A percentile compares a stretch with the other conserved stretches of the same genome.
phyloP scores from a whole-genome alignment of 2,888 invertebrate species.

The Dexiosoma caninum region DNA sequence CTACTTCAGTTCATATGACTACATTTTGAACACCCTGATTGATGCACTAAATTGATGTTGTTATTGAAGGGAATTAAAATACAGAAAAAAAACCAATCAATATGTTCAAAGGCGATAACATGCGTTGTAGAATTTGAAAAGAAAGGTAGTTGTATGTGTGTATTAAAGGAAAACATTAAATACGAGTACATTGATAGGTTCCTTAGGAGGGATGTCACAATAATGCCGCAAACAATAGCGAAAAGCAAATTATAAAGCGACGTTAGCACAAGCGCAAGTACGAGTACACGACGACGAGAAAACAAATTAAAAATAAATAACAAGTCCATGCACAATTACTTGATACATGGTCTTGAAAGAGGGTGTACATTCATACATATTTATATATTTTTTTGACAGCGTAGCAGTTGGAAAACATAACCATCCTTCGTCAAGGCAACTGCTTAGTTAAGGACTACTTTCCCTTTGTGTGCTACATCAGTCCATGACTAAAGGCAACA shows the following conservation, averaged over 20 bases:
- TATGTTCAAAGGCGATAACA: not conserved
- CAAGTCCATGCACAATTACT: not conserved
- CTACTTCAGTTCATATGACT: not conserved
- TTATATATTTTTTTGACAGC: not conserved
- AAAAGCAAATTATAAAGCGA: not conserved
- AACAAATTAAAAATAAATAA: conserved; percentile 19
- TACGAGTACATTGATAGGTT: not conserved
- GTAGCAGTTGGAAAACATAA: too few relatives aligned
- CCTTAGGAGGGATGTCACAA: not conserved
- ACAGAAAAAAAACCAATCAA: not conserved
- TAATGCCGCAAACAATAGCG: not conserved
- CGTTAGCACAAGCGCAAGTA: not conserved
- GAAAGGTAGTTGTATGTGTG: not conserved
- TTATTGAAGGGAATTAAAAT: not conserved
- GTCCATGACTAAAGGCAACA: not conserved
- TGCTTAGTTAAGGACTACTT: too few relatives aligned
- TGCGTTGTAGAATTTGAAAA: not conserved
- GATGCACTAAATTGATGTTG: not conserved
- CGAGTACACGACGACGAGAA: not conserved
- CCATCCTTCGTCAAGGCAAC: too few relatives aligned
- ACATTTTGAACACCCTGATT: not conserved
- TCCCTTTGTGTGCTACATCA: not conserved
- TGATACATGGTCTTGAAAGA: not conserved
- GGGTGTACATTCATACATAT: not conserved
- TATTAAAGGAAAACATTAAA: conserved; percentile 2